A percentile compares a stretch with the other conserved stretches of the same genome.
Evolutionary conservation across 2,888 invertebrate species (phyloP).

Genomic region (Luperina nickerlii): DNA sequence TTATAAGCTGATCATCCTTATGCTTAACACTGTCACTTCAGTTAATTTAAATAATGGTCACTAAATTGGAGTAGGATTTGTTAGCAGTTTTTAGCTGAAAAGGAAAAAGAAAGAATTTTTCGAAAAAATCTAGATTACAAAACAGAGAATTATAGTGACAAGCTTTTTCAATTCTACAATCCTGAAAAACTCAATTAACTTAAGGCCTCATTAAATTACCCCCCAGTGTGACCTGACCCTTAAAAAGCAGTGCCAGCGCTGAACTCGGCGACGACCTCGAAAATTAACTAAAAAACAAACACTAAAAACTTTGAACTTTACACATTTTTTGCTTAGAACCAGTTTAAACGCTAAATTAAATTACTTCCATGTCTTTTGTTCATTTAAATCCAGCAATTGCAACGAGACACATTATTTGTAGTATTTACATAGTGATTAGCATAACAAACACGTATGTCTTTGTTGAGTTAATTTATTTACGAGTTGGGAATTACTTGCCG

Average conservation of each 20-base stretch:
- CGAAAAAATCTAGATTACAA: too few species aligned
- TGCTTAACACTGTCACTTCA: too few species aligned
- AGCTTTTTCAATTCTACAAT: background rate
- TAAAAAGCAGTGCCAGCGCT: conserved; percentile 72
- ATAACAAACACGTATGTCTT: conserved; percentile 50
- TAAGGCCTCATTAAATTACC: conserved; percentile 3
- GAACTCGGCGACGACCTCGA: conserved; percentile 81
- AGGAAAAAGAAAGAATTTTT: too few species aligned
- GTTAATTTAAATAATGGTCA: too few species aligned
- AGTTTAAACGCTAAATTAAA: conserved; percentile 76
- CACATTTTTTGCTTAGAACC: conserved; percentile 77
- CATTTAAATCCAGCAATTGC: conserved; percentile 64
- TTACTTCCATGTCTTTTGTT: conserved; percentile 72
- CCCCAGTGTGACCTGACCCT: conserved; percentile 67
- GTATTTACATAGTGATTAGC: conserved; percentile 57
- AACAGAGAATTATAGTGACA: background rate
- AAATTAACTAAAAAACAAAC: conserved; percentile 79
- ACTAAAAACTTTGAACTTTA: conserved; percentile 82
- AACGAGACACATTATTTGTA: conserved; percentile 39
- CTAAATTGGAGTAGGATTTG: too few species aligned
- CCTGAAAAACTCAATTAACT: background rate
- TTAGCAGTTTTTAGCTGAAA: too few species aligned
- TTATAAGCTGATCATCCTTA: too few species aligned
- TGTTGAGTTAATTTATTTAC: conserved; percentile 48
- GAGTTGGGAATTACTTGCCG: conserved; percentile 25